Base-by-base conservation (phyloP, 2,888 invertebrate species). In the Mechanitis mazaeus region DNA sequence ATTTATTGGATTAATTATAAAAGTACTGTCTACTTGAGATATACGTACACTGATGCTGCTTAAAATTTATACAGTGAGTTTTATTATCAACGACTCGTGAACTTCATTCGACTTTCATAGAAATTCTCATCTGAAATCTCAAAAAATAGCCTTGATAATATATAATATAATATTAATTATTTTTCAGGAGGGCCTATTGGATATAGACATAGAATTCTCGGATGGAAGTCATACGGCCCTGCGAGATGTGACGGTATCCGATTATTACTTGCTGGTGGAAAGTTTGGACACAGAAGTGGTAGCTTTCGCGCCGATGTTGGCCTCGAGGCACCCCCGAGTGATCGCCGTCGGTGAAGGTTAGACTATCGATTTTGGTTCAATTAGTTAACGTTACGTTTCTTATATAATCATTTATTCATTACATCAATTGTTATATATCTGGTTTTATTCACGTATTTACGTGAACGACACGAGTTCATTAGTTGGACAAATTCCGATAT, bases 301-400 rank as follows among this genome's bases (percentile, higher is more conserved):
- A 7, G 97, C 97, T 3, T 96, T 97, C 78, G 96, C 97, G 0
- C 96, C 97, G 28, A 95, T 96, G 95, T 92, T 95, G 47, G 96
- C 96, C 0, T 96, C 96, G 0, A 94, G 94, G 72, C 96, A 97
- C 85, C 98, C 98, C 0, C 91, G 97, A 55, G 97, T 98, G 56
- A 97, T 98, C 69, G 98, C 98, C n/a, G 96, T 98, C 42, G 97
- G 97, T 45, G 96, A 97, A 88, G 97, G 97, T 81, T 83, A n/a
- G 42, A 42, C 6, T 42, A 42, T 42, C 11, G 45, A 45, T 56
- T 9, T 33, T 33, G 33, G 46, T 56, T 9, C 6, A 38, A 20
- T 9, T n/a, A 55, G n/a, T 2, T 33, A 31, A 35, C 35, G 6
- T 35, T 35, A 35, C 35, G 6, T 35, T 35, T 3, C 5, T 28